These are phyloP conservation scores for Lepisosteus osseus DNA, from an alignment of 2,113 vertebrate species.

Conservation along the genomic window DNA sequence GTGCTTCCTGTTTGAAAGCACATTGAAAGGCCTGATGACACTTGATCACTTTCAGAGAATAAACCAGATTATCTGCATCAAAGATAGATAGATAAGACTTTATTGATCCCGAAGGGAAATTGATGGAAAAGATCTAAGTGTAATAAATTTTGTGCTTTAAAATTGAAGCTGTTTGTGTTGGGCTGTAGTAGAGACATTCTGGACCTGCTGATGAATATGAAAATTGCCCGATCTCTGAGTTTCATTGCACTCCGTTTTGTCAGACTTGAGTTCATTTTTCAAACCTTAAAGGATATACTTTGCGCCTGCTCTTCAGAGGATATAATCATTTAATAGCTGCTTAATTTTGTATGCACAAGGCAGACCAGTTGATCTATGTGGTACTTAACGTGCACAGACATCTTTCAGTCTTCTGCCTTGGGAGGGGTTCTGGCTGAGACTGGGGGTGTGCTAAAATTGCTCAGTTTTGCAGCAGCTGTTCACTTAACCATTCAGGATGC, in stretches of 20 bases:
- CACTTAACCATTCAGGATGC: slow-evolving; percentile 3
- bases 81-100: too few relatives aligned
- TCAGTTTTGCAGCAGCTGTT: neutral
- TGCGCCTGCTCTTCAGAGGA: neutral
- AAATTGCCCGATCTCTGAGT: neutral
- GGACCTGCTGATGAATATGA: too few relatives aligned
- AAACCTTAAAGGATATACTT: neutral
- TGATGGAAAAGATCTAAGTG: too few relatives aligned
- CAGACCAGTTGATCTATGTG: slow-evolving; percentile 13
- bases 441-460: neutral
- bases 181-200: neutral
- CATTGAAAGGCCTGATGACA: too few relatives aligned
- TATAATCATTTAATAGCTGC: slow-evolving; percentile 6
- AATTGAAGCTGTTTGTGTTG: neutral
- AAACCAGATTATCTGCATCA: too few relatives aligned
- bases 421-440: neutral
- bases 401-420: neutral
- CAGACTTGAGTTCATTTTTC: neutral
- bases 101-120: too few relatives aligned
- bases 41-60: too few relatives aligned
- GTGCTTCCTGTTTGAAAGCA: too few relatives aligned
- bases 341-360: slow-evolving; percentile 16
- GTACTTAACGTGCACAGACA: slow-evolving; percentile 3
- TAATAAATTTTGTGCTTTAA: too few relatives aligned
- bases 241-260: neutral